Conservation (phyloP, 2,888 invertebrate species). For the Pelosia muscerda region DNA sequence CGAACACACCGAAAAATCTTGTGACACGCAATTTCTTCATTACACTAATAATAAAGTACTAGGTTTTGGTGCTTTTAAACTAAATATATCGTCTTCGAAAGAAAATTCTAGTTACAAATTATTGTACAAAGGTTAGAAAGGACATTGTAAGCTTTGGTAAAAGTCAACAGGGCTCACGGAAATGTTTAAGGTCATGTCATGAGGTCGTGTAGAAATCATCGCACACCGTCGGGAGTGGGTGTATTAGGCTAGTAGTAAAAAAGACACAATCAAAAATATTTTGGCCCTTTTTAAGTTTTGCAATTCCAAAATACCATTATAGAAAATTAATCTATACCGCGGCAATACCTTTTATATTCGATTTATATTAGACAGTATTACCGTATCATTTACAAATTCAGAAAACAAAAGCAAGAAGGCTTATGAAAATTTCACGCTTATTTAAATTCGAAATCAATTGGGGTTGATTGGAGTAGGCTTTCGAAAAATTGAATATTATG, state of each 20-base stretch:
- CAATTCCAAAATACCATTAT: too few species aligned
- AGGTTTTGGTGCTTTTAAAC: not conserved
- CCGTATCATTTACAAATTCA: not conserved
- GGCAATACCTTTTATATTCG: too few species aligned
- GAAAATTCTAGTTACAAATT: not conserved
- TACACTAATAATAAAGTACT: not conserved
- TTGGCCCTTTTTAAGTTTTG: too few species aligned
- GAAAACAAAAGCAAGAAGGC: not conserved
- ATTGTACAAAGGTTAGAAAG: not conserved
- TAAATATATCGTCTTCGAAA: not conserved
- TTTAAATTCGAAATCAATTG: not conserved
- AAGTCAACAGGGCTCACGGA: too few species aligned
- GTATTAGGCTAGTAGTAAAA: too few species aligned
- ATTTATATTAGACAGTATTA: too few species aligned
- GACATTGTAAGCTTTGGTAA: too few species aligned
- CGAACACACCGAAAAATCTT: not conserved
- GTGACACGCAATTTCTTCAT: slow-evolving; percentile 2
- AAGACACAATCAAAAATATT: too few species aligned
- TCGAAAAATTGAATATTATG: not conserved
- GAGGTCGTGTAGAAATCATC: too few species aligned
- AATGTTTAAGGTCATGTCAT: too few species aligned
- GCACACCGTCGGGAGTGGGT: too few species aligned
- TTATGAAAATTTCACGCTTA: not conserved
- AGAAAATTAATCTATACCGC: not conserved
- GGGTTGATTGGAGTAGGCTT: not conserved